Conservation (phyloP, 2,113 vertebrate species). For the Salvelinus alpinus region DNA sequence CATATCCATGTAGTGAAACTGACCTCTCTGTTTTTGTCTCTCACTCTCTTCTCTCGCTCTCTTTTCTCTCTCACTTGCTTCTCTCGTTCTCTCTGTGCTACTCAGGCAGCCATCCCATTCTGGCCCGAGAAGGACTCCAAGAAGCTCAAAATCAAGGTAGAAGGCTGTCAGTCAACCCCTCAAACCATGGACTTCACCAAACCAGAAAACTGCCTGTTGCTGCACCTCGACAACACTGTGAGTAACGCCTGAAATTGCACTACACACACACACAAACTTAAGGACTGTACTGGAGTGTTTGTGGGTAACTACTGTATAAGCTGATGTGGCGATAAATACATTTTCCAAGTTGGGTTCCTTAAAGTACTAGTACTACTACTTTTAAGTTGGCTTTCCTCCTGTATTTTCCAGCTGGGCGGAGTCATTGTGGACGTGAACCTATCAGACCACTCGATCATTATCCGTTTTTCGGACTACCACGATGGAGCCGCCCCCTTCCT, state of each 20-base stretch:
- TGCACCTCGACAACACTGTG: constrained; percentile 88
- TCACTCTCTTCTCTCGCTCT: too few species aligned
- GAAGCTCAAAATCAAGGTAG: constrained; percentile 84
- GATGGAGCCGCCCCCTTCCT: constrained; percentile 92
- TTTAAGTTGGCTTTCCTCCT: not conserved
- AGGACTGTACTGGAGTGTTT: not conserved
- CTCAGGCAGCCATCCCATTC: constrained; percentile 87
- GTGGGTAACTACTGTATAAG: too few species aligned
- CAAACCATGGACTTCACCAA: constrained; percentile 85
- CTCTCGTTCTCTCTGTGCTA: not conserved
- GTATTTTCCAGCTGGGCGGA: constrained; percentile 80
- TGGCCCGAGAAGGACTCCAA: constrained; percentile 89
- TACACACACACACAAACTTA: not conserved
- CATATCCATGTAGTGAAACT: too few species aligned
- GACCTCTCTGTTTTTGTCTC: not conserved
- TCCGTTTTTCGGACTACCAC: constrained; percentile 92
- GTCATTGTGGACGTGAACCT: constrained; percentile 88
- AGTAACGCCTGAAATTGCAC: constrained; percentile 29
- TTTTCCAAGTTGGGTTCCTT: not conserved
- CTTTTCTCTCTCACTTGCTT: not conserved
- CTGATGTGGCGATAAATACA: too few species aligned
- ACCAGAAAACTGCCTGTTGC: constrained; percentile 88
- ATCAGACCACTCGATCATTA: constrained; percentile 86
- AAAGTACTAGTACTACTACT: too few species aligned
- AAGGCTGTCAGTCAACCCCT: constrained; percentile 75